These are phyloP conservation scores for Acanthosepion esculentum DNA, from an alignment of 2,888 invertebrate species.

Conservation along the genomic window DNA sequence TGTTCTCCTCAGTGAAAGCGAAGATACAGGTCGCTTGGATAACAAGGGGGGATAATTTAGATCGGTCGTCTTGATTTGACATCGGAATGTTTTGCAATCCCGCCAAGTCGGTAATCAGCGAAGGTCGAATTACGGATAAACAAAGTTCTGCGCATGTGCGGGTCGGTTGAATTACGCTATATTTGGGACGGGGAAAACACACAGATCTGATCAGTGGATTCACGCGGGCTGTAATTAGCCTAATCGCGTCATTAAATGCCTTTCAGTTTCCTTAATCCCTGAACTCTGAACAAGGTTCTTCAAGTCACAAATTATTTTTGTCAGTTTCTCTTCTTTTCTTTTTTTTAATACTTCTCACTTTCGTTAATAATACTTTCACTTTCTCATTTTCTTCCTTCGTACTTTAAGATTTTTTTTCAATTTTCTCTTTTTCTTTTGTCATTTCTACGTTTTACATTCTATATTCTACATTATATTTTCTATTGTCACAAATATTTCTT, in stretches of 20 bases:
- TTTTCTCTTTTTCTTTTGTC: not conserved
- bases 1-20: not conserved
- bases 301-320: not conserved
- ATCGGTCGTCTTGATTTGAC: not conserved
- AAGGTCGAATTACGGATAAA: not conserved
- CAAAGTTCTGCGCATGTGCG: not conserved
- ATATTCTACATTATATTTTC: no score
- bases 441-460: no score
- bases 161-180: not conserved
- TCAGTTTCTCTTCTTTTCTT: not conserved
- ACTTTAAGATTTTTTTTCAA: not conserved
- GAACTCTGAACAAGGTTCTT: not conserved
- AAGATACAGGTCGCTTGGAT: not conserved
- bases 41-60: conserved; percentile 2
- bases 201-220: not conserved
- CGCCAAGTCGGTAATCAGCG: not conserved
- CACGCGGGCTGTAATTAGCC: not conserved
- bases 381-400: not conserved
- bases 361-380: no score
- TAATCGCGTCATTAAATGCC: not conserved
- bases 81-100: not conserved
- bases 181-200: not conserved
- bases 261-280: not conserved
- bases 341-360: not conserved
- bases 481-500: no score